phyloP scores from a whole-genome alignment of 2,797 vertebrate genomes.

The Centropyge bicolor region DNA sequence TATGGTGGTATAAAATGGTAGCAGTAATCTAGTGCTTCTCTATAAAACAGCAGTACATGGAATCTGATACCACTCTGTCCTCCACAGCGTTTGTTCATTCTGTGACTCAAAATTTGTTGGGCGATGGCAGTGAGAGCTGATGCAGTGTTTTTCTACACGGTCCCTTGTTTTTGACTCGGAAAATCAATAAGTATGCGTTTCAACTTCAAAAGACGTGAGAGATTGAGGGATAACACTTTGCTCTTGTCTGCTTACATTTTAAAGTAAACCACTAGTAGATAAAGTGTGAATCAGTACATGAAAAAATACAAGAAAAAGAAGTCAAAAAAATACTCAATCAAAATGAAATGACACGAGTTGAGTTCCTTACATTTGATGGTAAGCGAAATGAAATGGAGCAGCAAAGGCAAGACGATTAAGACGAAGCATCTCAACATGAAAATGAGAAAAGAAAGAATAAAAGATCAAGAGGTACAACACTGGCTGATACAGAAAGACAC shows the following conservation, averaged over 20 bases:
- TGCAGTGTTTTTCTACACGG: conserved; percentile 20
- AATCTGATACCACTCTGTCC: conserved; percentile 68
- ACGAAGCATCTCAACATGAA: conserved; percentile 66
- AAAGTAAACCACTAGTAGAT: background rate
- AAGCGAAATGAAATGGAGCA: conserved; percentile 59
- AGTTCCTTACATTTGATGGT: conserved; percentile 72
- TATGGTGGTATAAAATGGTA: conserved; percentile 74
- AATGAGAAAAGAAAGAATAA: conserved; percentile 73
- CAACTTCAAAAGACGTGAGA: background rate
- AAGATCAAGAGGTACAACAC: conserved; percentile 63
- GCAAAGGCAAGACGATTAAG: conserved; percentile 62
- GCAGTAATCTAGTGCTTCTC: conserved; percentile 73
- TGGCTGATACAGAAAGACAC: conserved; percentile 52
- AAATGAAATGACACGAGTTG: conserved; percentile 4
- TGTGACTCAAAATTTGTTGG: conserved; percentile 26
- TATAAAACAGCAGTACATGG: conserved; percentile 73
- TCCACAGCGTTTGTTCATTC: conserved; percentile 42
- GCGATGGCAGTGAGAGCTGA: conserved; percentile 3
- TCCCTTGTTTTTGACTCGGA: background rate
- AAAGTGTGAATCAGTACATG: background rate
- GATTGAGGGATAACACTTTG: background rate
- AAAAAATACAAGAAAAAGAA: background rate
- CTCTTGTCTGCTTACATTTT: conserved; percentile 1
- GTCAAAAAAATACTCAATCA: conserved; percentile 9
- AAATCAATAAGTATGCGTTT: conserved; percentile 7